Conservation (phyloP, 1,140 invertebrate genomes). For the Dufourea novaeangliae region DNA sequence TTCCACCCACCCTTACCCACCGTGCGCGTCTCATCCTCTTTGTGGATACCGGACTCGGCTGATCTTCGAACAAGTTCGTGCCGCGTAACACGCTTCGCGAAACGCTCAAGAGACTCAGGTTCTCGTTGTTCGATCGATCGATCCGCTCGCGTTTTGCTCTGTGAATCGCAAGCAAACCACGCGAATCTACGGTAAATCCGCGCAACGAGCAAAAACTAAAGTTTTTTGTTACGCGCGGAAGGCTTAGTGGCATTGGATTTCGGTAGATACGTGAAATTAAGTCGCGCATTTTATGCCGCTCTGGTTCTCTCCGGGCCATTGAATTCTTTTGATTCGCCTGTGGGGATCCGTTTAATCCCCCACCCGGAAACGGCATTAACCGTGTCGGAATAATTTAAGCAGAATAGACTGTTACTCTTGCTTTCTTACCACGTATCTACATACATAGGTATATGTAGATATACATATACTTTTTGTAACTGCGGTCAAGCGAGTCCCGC, state of each 20-base stretch:
- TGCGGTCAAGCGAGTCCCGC: neutral
- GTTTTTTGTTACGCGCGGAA: no score
- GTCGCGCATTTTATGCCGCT: conserved; percentile 11
- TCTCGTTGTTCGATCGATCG: no score
- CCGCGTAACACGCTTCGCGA: neutral
- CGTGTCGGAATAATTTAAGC: neutral
- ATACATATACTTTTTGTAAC: no score
- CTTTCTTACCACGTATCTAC: neutral
- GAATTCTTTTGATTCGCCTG: conserved; percentile 1
- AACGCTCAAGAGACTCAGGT: no score
- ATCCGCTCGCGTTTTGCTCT: no score
- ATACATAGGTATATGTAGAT: no score
- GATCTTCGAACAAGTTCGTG: neutral
- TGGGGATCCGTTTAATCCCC: conserved; percentile 30
- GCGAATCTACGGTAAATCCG: no score
- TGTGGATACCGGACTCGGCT: conserved; percentile 1
- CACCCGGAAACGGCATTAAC: conserved; percentile 2
- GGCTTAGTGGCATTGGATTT: conserved; percentile 10
- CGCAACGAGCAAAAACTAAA: no score
- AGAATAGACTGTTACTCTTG: neutral
- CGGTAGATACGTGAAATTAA: conserved; percentile 38
- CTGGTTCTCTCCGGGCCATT: conserved; percentile 24
- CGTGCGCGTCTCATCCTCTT: no score
- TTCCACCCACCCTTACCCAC: no score
- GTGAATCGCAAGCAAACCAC: no score